phyloP scores from a whole-genome alignment of 2,113 vertebrate genomes.

The Atractosteus spatula region DNA sequence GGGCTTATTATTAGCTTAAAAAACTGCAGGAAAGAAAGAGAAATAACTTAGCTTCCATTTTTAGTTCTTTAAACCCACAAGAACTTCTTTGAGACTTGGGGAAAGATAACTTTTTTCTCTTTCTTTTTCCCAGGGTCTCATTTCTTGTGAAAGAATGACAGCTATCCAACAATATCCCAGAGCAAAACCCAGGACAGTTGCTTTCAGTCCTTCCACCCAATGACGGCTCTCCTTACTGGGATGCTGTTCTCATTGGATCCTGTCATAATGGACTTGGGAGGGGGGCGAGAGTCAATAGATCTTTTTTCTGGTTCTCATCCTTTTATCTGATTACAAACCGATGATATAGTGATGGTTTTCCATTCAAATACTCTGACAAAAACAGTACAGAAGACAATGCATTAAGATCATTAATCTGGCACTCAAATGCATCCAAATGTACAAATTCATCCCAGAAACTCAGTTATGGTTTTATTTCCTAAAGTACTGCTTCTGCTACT shows the following conservation, averaged over 20 bases:
- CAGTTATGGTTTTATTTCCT: too few species aligned
- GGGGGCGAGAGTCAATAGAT: background rate
- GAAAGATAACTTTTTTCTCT: conserved; percentile 13
- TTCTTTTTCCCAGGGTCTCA: conserved; percentile 22
- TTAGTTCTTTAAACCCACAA: conserved; percentile 19
- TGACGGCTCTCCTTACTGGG: conserved; percentile 15
- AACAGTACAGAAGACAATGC: too few species aligned
- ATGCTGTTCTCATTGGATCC: conserved; percentile 2
- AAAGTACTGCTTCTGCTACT: too few species aligned
- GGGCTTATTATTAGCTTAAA: conserved; percentile 75
- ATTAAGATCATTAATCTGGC: too few species aligned
- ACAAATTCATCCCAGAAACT: too few species aligned
- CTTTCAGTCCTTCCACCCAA: conserved; percentile 1
- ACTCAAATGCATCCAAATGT: too few species aligned
- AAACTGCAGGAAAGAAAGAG: conserved; percentile 70
- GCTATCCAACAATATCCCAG: conserved; percentile 2
- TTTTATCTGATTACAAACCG: background rate
- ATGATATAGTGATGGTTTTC: too few species aligned
- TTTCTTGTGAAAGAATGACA: conserved; percentile 12
- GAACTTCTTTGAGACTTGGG: conserved; percentile 24
- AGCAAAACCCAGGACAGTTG: background rate
- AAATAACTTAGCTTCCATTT: conserved; percentile 29
- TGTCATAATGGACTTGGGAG: background rate
- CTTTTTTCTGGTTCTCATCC: conserved; percentile 1
- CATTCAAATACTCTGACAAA: too few species aligned